Evolutionary conservation across 2,113 vertebrate species (phyloP), one percentile per base, ranked within the genome.

Genomic region (Hippocampus mohnikei): DNA sequence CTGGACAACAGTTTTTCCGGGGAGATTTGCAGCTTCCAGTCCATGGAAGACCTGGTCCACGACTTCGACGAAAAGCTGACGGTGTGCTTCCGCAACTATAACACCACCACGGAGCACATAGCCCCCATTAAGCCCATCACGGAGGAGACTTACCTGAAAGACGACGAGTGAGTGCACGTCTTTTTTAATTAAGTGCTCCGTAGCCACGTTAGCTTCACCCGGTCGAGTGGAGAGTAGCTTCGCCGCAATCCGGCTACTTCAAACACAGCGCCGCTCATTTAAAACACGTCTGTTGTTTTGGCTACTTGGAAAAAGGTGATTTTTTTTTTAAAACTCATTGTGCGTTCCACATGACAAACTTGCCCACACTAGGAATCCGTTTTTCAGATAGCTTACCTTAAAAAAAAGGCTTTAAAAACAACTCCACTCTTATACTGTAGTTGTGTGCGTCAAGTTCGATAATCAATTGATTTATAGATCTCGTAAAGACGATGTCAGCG

Each of bases 31-130:
- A 90, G 92, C 84, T 93, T 93, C 89, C 87, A 87, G 33, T 93
- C 94, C 64, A 90, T 92, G 92, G 92, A 93, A 79, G 93, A 94
- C 77, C 90, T 95, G 75, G 91, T 92, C 5, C 93, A 94, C 73
- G 94, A 94, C 81, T 90, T 98, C 85, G 93, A 95, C 70, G 93
- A 94, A 77, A 95, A 94, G 88, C 91, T 98, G 70, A 95, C 92
- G 7, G 91, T 94, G 46, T 98, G 96, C 73, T 99, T 99, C 82
- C 93, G 93, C 69, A 92, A 93, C 70, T 88, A 92, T 58, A 90
- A 91, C 89, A 84, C 89, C 44, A 50, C 89, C 16, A 89, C 91
- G 16, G 94, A 94, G 55, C 91, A 88, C 88, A 93, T 92, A 15
- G 91, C 90, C 13, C 93, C 93, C 9, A 86, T 94, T 29, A 91